These are phyloP conservation scores for Listronotus bonariensis DNA, from an alignment of 1,140 invertebrate genomes.

Conservation along the genomic window DNA sequence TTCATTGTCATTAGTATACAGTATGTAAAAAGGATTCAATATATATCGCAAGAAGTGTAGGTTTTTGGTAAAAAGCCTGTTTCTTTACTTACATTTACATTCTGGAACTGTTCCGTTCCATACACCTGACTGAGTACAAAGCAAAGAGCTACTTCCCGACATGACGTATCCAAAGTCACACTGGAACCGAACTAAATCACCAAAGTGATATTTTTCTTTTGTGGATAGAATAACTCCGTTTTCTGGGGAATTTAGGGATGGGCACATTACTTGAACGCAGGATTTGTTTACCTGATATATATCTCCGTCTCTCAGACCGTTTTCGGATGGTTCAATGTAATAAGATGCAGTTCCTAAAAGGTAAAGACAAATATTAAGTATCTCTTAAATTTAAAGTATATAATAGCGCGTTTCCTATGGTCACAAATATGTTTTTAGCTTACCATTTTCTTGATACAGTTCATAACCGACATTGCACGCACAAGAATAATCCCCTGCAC, in stretches of 20 bases:
- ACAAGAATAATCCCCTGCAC: slow-evolving; percentile 84
- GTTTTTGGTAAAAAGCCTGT: background rate
- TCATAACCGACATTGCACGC: slow-evolving; percentile 92
- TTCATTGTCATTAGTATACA: background rate
- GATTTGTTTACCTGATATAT: slow-evolving; percentile 92
- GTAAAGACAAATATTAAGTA: too few species aligned
- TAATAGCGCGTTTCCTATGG: too few species aligned
- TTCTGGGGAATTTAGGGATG: slow-evolving; percentile 76
- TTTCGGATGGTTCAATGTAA: slow-evolving; percentile 78
- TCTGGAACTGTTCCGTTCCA: slow-evolving; percentile 95
- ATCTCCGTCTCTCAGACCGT: slow-evolving; percentile 85
- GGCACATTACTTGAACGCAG: slow-evolving; percentile 92
- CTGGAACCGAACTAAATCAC: slow-evolving; percentile 88
- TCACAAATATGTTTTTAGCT: too few species aligned
- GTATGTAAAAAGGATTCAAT: too few species aligned
- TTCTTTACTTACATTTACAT: slow-evolving; percentile 77
- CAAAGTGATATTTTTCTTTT: slow-evolving; percentile 82
- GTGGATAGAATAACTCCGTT: slow-evolving; percentile 89
- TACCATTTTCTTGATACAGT: slow-evolving; percentile 83
- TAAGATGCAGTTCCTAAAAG: slow-evolving; percentile 77
- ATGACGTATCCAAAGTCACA: slow-evolving; percentile 96
- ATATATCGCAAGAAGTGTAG: too few species aligned
- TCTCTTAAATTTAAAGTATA: too few species aligned
- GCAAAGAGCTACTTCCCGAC: slow-evolving; percentile 78
- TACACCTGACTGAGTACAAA: slow-evolving; percentile 86